Conservation (phyloP, 2,113 vertebrate species). For the Nerophis lumbriciformis region DNA sequence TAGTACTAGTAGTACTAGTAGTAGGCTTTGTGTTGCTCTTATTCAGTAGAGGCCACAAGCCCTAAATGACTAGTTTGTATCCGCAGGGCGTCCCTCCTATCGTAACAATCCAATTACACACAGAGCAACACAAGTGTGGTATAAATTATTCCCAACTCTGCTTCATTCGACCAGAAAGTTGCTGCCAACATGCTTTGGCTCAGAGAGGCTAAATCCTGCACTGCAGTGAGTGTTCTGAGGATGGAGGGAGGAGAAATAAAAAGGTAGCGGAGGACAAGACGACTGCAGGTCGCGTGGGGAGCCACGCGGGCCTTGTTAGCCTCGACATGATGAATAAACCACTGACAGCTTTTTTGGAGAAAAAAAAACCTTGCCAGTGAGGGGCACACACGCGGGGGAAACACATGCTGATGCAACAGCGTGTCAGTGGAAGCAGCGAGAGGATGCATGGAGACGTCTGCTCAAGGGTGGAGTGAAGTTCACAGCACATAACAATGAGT, state of each 20-base stretch:
- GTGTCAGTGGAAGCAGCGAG: constrained; percentile 22
- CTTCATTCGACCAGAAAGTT: constrained; percentile 32
- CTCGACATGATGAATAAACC: constrained; percentile 47
- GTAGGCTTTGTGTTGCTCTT: constrained; percentile 3
- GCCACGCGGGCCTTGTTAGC: constrained; percentile 48
- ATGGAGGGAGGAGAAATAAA: constrained; percentile 37
- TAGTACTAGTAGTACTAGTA: background rate
- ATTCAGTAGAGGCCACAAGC: constrained; percentile 31
- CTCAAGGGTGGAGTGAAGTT: constrained; percentile 46
- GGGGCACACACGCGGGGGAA: background rate
- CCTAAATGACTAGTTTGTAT: constrained; percentile 25
- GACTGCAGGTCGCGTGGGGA: constrained; percentile 44
- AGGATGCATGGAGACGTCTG: constrained; percentile 12
- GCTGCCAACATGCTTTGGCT: constrained; percentile 15
- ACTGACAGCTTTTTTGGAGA: constrained; percentile 23
- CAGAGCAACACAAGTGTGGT: constrained; percentile 15
- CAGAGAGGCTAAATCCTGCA: constrained; percentile 3
- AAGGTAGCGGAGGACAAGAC: constrained; percentile 39
- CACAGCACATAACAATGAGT: constrained; percentile 26
- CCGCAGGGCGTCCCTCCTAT: constrained; percentile 21
- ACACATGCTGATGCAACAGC: constrained; percentile 31
- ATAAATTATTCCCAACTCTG: constrained; percentile 47
- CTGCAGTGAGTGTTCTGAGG: constrained; percentile 18
- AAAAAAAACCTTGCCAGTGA: background rate
- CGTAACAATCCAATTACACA: constrained; percentile 26